Percentiles rank a stretch among this genome's conserved stretches.
phyloP scores from a whole-genome alignment of 1,140 invertebrate species.

The Drosophila kanapiae region DNA sequence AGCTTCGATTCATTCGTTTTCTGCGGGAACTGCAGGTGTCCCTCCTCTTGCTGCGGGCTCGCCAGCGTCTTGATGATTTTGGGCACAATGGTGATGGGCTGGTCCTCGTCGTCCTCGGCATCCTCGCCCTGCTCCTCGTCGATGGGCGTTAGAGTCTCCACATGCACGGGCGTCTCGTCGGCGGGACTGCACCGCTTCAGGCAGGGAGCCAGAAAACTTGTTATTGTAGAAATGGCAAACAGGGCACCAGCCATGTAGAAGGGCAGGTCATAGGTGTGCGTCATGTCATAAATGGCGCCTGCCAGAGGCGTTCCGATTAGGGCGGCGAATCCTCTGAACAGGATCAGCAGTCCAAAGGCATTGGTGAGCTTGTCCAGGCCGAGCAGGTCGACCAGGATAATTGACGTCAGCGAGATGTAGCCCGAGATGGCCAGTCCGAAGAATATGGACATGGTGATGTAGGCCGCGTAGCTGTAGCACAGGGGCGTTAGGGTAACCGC shows the following conservation, averaged over 20 bases:
- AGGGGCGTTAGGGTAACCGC: constrained; percentile 94
- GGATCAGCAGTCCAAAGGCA: constrained; percentile 97
- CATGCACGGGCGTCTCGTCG: constrained; percentile 87
- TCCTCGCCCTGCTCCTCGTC: constrained; percentile 93
- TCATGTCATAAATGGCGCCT: constrained; percentile 95
- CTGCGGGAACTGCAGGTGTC: constrained; percentile 54
- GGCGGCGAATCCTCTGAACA: constrained; percentile 96
- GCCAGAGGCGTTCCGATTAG: constrained; percentile 93
- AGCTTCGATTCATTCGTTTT: constrained; percentile 75
- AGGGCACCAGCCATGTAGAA: constrained; percentile 97
- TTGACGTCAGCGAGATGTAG: constrained; percentile 98
- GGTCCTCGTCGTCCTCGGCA: constrained; percentile 90
- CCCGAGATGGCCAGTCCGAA: constrained; percentile 98
- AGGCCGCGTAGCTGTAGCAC: constrained; percentile 91
- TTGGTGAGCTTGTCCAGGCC: constrained; percentile 98
- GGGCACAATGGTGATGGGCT: constrained; percentile 89
- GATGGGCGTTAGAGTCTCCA: constrained; percentile 91
- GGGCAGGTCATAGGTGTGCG: constrained; percentile 93
- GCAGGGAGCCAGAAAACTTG: constrained; percentile 93
- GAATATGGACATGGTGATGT: constrained; percentile 93
- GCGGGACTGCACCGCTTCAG: constrained; percentile 88
- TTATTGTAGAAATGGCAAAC: constrained; percentile 93
- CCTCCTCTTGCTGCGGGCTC: constrained; percentile 86
- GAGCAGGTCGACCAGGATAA: constrained; percentile 97
- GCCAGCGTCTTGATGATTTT: constrained; percentile 89